Conservation (phyloP, 2,888 invertebrate genomes). For the Pristionchus exspectatus region DNA sequence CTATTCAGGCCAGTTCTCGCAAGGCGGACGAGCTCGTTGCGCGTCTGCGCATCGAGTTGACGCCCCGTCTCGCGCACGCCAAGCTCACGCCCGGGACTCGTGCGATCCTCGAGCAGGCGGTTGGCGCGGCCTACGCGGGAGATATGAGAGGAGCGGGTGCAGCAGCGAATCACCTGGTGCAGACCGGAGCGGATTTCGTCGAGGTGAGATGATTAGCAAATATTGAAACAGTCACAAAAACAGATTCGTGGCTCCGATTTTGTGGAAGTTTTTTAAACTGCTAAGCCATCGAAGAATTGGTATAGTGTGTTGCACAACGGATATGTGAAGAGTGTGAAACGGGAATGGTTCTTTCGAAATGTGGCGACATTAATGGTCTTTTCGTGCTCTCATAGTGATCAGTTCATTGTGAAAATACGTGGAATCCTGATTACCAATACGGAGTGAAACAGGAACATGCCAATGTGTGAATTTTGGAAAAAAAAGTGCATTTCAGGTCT, state of each 20-base stretch:
- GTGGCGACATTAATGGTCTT: too few species aligned
- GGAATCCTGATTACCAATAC: too few species aligned
- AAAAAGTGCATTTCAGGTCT: conserved; percentile 3
- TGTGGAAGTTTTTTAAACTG: not conserved
- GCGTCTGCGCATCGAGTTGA: conserved; percentile 11
- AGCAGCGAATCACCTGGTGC: not conserved
- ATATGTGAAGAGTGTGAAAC: not conserved
- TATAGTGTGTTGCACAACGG: not conserved
- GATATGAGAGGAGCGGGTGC: conserved; percentile 27
- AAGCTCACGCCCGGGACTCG: conserved; percentile 8
- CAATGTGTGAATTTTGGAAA: not conserved
- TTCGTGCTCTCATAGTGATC: too few species aligned
- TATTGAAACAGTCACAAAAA: too few species aligned
- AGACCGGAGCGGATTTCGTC: conserved; percentile 43
- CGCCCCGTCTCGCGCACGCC: conserved; percentile 7
- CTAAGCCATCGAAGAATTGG: not conserved
- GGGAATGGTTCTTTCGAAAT: not conserved
- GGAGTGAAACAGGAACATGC: too few species aligned
- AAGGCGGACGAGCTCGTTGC: conserved; percentile 38
- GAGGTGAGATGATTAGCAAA: not conserved
- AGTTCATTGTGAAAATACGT: too few species aligned
- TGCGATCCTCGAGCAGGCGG: conserved; percentile 38
- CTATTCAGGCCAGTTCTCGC: conserved; percentile 16
- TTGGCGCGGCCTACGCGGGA: conserved; percentile 29
- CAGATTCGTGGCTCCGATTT: not conserved